Evolutionary conservation across 2,888 invertebrate species (phyloP).

Genomic region (Agonum fuliginosum): DNA sequence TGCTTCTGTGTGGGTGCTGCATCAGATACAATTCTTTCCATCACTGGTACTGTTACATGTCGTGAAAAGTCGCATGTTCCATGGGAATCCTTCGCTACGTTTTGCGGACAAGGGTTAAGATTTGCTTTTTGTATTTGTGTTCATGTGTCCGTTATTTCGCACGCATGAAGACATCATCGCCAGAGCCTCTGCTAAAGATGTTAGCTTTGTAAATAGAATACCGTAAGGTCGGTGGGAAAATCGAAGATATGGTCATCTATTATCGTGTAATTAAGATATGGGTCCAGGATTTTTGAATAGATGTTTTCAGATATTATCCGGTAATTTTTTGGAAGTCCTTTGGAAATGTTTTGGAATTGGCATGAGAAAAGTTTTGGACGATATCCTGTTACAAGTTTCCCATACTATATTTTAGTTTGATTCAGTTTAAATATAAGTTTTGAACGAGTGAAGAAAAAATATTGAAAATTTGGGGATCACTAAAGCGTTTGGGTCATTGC

Average conservation of each 20-base stretch:
- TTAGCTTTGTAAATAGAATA: background rate
- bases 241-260: no score
- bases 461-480: no score
- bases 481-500: no score
- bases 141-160: slow-evolving; percentile 33
- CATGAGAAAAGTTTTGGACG: no score
- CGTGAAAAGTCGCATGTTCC: slow-evolving; percentile 22
- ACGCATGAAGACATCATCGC: slow-evolving; percentile 30
- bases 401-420: no score
- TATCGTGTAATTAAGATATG: slow-evolving; percentile 14
- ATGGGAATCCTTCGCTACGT: slow-evolving; percentile 44
- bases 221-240: background rate
- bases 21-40: slow-evolving; percentile 11
- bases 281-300: no score
- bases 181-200: slow-evolving; percentile 21
- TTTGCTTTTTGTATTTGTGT: slow-evolving; percentile 23
- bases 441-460: no score
- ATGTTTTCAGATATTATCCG: no score
- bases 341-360: background rate
- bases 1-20: background rate
- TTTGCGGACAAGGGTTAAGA: background rate
- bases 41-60: slow-evolving; percentile 21
- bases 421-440: no score
- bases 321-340: background rate
- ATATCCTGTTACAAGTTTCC: no score